Conservation (phyloP, 2,113 vertebrate genomes). For the Bubalus kerabau region DNA sequence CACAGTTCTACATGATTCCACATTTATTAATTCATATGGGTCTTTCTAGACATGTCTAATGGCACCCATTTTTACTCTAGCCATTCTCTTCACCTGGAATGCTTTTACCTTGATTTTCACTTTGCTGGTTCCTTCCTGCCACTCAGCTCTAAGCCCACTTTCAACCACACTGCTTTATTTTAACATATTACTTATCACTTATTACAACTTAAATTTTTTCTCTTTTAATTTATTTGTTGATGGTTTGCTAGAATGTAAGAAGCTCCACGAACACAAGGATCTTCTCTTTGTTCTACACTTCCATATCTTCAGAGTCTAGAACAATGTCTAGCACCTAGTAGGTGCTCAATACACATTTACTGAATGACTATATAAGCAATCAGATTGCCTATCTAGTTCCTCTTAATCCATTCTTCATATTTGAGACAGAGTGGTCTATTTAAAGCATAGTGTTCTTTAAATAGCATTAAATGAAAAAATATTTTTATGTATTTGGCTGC, state of each 20-base stretch:
- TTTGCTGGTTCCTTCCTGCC: not conserved
- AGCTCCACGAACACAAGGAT: not conserved
- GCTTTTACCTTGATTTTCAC: not conserved
- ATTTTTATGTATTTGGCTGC: not conserved
- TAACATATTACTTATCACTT: not conserved
- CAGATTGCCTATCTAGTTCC: not conserved
- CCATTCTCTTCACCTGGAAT: not conserved
- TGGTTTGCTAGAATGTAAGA: not conserved
- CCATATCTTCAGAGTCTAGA: not conserved
- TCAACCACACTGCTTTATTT: not conserved
- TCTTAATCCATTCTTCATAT: not conserved
- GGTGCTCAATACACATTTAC: not conserved
- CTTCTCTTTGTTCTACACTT: not conserved
- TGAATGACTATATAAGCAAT: not conserved
- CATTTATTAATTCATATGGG: not conserved
- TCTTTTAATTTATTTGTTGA: not conserved
- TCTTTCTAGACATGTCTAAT: not conserved
- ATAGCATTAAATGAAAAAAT: not conserved
- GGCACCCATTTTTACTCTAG: not conserved
- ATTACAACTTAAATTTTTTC: not conserved
- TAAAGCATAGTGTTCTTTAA: not conserved
- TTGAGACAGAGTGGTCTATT: not conserved
- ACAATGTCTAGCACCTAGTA: not conserved
- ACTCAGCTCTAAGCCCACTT: not conserved
- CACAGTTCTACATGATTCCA: not conserved